These are phyloP conservation scores for Salvelinus alpinus DNA, from an alignment of 2,113 vertebrate genomes.

Conservation along the genomic window DNA sequence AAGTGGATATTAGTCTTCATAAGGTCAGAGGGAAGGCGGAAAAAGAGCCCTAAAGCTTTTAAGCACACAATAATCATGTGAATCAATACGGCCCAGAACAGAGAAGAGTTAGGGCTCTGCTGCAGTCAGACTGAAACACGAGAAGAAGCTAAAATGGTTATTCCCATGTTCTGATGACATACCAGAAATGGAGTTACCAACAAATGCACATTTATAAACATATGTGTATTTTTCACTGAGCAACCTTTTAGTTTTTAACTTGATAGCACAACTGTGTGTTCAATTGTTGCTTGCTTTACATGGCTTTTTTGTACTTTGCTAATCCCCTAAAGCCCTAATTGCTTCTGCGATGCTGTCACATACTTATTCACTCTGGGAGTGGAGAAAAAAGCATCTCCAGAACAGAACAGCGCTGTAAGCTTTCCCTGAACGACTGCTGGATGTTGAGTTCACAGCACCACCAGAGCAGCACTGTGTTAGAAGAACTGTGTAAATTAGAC, in stretches of 20 bases:
- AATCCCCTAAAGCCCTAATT: slow-evolving; percentile 7
- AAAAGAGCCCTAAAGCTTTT: slow-evolving; percentile 44
- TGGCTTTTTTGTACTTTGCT: slow-evolving; percentile 16
- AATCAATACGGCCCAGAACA: slow-evolving; percentile 21
- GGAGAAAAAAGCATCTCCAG: background rate
- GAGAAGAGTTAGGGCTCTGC: slow-evolving; percentile 14
- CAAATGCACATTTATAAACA: slow-evolving; percentile 41
- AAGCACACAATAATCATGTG: slow-evolving; percentile 46
- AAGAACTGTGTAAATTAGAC: background rate
- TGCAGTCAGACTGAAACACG: slow-evolving; percentile 39
- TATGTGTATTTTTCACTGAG: background rate
- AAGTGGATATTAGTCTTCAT: slow-evolving; percentile 48
- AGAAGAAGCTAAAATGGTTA: slow-evolving; percentile 42
- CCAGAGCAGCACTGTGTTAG: background rate
- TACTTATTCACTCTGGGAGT: background rate
- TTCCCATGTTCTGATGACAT: slow-evolving; percentile 35
- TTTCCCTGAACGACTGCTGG: background rate
- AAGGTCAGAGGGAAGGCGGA: background rate
- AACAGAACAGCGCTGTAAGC: slow-evolving; percentile 3
- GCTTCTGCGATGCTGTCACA: slow-evolving; percentile 1
- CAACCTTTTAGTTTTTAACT: background rate
- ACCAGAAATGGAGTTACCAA: slow-evolving; percentile 16
- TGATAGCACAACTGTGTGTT: background rate
- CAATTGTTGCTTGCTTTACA: too few relatives aligned
- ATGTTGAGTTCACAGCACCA: background rate